Evolutionary conservation across 1,140 invertebrate species (phyloP).

Genomic region (Choristoneura fumiferana): DNA sequence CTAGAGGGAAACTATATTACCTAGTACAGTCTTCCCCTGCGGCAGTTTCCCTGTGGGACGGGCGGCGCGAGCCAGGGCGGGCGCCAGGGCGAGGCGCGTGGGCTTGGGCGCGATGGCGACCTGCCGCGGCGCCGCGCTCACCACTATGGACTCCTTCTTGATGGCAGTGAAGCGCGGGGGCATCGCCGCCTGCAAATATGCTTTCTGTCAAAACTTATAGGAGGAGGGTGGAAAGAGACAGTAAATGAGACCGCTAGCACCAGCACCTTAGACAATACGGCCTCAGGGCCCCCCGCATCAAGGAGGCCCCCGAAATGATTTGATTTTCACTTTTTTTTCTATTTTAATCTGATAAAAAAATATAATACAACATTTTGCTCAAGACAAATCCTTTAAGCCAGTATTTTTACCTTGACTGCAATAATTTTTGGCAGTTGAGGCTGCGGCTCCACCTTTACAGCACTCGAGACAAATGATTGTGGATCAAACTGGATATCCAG

Average conservation of each 20-base stretch:
- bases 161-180: constrained; percentile 24
- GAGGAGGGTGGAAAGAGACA: too few relatives aligned
- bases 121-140: constrained; percentile 42
- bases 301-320: too few relatives aligned
- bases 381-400: too few relatives aligned
- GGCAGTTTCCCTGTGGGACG: constrained; percentile 66
- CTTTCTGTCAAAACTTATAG: too few relatives aligned
- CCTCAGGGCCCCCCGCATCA: too few relatives aligned
- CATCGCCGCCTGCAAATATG: constrained; percentile 42
- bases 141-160: constrained; percentile 32
- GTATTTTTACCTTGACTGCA: constrained; percentile 48
- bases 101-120: constrained; percentile 71
- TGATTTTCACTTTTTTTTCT: too few relatives aligned
- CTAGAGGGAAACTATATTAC: constrained; percentile 31
- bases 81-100: constrained; percentile 54
- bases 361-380: too few relatives aligned
- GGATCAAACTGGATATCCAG: constrained; percentile 50
- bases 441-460: constrained; percentile 29
- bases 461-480: constrained; percentile 27
- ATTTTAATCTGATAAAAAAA: too few relatives aligned
- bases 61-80: constrained; percentile 63
- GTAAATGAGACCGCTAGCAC: too few relatives aligned
- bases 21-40: constrained; percentile 46
- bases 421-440: constrained; percentile 42
- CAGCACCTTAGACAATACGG: too few relatives aligned